A percentile compares a stretch with the other conserved stretches of the same genome.
Evolutionary conservation across 2,888 invertebrate species (phyloP).

Genomic region (Eristalis intricaria): DNA sequence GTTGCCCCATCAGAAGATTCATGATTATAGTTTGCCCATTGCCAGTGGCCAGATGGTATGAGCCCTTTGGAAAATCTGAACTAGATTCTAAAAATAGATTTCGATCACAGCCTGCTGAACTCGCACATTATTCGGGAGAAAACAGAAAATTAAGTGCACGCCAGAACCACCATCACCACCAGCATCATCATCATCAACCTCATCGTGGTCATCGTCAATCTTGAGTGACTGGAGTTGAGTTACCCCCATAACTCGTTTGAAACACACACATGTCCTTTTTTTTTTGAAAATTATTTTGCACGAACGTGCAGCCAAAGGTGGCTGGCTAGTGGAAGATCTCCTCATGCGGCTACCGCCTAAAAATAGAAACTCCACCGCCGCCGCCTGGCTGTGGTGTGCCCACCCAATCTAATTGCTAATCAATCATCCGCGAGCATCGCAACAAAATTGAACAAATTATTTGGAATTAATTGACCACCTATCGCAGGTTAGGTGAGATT

Average conservation of each 20-base stretch:
- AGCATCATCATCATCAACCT: slow-evolving; percentile 20
- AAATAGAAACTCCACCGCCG: slow-evolving; percentile 42
- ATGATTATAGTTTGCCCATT: neutral
- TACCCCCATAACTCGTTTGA: slow-evolving; percentile 61
- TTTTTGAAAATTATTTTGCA: neutral
- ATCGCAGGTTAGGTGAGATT: slow-evolving; percentile 8
- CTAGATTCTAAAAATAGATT: slow-evolving; percentile 58
- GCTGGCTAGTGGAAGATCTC: neutral
- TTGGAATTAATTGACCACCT: slow-evolving; percentile 67
- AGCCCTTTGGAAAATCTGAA: slow-evolving; percentile 35
- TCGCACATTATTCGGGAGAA: slow-evolving; percentile 44
- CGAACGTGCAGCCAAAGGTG: neutral
- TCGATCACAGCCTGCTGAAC: slow-evolving; percentile 27
- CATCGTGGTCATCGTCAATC: neutral
- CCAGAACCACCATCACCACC: slow-evolving; percentile 20
- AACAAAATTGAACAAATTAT: slow-evolving; percentile 71
- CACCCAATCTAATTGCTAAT: slow-evolving; percentile 69
- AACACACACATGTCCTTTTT: slow-evolving; percentile 61
- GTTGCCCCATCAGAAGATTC: neutral
- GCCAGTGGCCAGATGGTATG: neutral
- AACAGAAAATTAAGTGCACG: slow-evolving; percentile 24
- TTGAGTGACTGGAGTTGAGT: slow-evolving; percentile 9
- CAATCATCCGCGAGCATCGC: slow-evolving; percentile 65
- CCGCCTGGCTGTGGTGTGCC: slow-evolving; percentile 8
- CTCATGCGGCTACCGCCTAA: slow-evolving; percentile 38